phyloP scores from a whole-genome alignment of 2,888 invertebrate genomes.

The Herminia tarsipennalis region DNA sequence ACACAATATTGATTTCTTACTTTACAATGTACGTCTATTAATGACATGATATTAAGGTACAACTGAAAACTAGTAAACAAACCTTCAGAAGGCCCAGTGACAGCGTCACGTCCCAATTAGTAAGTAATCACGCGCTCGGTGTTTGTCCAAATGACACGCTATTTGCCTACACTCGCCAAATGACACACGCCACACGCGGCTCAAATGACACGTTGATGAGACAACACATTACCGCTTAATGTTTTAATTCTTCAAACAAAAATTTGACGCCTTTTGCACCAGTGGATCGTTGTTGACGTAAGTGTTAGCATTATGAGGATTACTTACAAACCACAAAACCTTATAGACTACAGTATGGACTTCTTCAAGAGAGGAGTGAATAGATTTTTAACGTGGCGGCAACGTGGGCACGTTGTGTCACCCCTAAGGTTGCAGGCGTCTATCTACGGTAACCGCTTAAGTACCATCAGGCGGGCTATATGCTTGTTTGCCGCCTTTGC shows the following conservation, averaged over 20 bases:
- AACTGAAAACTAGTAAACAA: constrained; percentile 8
- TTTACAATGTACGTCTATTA: not conserved
- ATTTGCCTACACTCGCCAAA: constrained; percentile 10
- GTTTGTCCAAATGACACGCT: constrained; percentile 19
- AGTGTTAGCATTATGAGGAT: too few species aligned
- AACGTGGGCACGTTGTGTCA: too few species aligned
- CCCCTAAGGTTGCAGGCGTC: too few species aligned
- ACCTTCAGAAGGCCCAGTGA: constrained; percentile 1
- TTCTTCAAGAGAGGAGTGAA: too few species aligned
- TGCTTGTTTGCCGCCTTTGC: too few species aligned
- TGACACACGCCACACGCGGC: constrained; percentile 8
- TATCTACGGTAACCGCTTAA: too few species aligned
- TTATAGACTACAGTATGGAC: too few species aligned
- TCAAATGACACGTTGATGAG: constrained; percentile 11
- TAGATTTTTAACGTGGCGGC: too few species aligned
- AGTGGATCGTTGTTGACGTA: too few species aligned
- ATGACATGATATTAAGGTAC: not conserved
- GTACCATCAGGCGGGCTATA: too few species aligned
- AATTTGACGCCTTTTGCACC: not conserved
- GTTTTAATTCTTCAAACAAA: constrained; percentile 8
- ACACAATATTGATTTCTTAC: too few species aligned
- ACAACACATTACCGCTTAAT: constrained; percentile 10
- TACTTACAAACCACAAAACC: too few species aligned
- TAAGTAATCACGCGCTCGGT: constrained; percentile 12
- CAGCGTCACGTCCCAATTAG: constrained; percentile 36